These are phyloP conservation scores for Lithodes maja DNA, from an alignment of 2,888 invertebrate species.

Conservation along the genomic window DNA sequence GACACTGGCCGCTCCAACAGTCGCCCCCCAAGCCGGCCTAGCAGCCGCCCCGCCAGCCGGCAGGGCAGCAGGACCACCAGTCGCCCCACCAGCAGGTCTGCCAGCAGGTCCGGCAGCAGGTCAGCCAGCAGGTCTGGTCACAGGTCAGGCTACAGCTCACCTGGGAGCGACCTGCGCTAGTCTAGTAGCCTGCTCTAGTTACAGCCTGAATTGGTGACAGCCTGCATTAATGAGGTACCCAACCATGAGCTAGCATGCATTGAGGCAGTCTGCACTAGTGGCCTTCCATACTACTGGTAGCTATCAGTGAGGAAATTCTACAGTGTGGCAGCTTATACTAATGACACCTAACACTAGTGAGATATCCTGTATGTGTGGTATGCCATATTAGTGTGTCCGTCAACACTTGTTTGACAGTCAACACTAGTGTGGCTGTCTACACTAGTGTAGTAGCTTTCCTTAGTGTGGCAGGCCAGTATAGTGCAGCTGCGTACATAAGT, in stretches of 20 bases:
- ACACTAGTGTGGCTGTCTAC: conserved; percentile 11
- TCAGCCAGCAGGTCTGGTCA: conserved; percentile 71
- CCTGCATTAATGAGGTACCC: neutral
- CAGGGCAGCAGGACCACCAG: conserved; percentile 69
- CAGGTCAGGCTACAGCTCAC: conserved; percentile 70
- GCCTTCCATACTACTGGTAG: neutral
- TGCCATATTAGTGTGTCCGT: neutral
- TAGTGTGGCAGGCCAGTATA: neutral
- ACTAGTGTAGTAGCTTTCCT: neutral
- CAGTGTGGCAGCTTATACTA: neutral
- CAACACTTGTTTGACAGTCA: neutral
- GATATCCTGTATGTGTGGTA: neutral
- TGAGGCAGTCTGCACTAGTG: neutral
- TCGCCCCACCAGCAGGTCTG: conserved; percentile 70
- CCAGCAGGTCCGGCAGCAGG: conserved; percentile 70
- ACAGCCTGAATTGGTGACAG: conserved; percentile 9
- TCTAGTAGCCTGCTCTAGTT: conserved; percentile 36
- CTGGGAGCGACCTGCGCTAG: conserved; percentile 70
- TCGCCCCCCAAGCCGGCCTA: conserved; percentile 68
- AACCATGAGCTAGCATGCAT: neutral
- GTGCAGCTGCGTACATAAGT: neutral
- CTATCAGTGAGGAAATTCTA: neutral
- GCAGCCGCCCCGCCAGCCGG: conserved; percentile 65
- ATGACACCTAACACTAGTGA: neutral
- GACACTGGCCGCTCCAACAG: conserved; percentile 65